Conservation (phyloP, 2,797 vertebrate genomes). For the Cottoperca gobio region DNA sequence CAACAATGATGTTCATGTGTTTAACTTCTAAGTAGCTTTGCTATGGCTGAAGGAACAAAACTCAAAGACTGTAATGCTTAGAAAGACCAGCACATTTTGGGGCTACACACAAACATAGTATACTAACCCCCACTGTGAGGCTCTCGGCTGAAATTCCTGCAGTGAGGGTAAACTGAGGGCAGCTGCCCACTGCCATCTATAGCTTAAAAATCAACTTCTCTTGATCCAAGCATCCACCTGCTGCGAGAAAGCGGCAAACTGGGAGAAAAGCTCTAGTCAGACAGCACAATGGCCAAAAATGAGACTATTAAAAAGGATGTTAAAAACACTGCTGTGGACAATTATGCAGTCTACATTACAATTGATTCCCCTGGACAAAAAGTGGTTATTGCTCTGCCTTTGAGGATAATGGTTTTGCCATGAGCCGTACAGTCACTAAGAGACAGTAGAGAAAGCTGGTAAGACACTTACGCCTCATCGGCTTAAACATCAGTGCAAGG, state of each 20-base stretch:
- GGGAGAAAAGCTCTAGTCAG: background rate
- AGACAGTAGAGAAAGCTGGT: slow-evolving; percentile 32
- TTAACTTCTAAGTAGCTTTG: slow-evolving; percentile 16
- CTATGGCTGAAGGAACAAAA: background rate
- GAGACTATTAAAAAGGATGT: slow-evolving; percentile 44
- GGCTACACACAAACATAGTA: slow-evolving; percentile 23
- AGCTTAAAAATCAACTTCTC: slow-evolving; percentile 45
- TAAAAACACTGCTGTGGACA: slow-evolving; percentile 65
- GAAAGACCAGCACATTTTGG: slow-evolving; percentile 11
- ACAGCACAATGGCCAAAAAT: slow-evolving; percentile 24
- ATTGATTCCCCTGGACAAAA: slow-evolving; percentile 42
- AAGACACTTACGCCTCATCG: slow-evolving; percentile 71
- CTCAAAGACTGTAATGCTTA: slow-evolving; percentile 26
- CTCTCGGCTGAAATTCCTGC: slow-evolving; percentile 52
- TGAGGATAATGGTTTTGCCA: slow-evolving; percentile 40
- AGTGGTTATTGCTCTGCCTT: slow-evolving; percentile 47
- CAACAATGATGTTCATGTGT: background rate
- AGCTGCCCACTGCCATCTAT: slow-evolving; percentile 41
- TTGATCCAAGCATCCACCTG: slow-evolving; percentile 57
- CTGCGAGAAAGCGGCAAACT: background rate
- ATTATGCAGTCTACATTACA: slow-evolving; percentile 45
- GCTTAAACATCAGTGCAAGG: slow-evolving; percentile 55
- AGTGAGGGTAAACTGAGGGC: slow-evolving; percentile 59
- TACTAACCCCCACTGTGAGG: slow-evolving; percentile 34
- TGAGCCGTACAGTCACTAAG: slow-evolving; percentile 43